Percentiles rank a stretch among this genome's conserved stretches.
Conservation (phyloP, 1,140 invertebrate species). For the Macrobrachium rosenbergii region DNA sequence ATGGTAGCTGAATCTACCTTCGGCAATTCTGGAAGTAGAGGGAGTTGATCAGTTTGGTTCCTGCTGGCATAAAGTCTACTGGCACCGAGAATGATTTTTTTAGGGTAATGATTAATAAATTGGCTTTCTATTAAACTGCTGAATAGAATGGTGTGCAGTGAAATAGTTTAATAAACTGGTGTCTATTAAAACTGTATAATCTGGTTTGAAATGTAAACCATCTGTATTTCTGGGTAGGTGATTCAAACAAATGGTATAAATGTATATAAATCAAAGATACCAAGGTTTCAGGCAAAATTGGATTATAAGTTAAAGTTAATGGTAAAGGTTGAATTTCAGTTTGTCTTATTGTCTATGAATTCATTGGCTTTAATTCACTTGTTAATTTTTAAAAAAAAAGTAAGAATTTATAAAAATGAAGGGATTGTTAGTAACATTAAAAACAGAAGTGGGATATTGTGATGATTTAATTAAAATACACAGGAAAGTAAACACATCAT, state of each 20-base stretch:
- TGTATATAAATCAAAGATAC: too few relatives aligned
- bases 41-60: not conserved
- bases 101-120: not conserved
- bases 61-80: not conserved
- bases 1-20: slow-evolving; percentile 62
- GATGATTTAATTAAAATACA: too few relatives aligned
- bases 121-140: not conserved
- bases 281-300: too few relatives aligned
- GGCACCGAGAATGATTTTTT: not conserved
- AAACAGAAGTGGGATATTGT: too few relatives aligned
- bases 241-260: too few relatives aligned
- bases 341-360: too few relatives aligned
- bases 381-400: not conserved
- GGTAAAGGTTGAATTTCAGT: too few relatives aligned
- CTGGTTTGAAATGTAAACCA: too few relatives aligned
- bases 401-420: not conserved
- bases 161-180: too few relatives aligned
- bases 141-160: not conserved
- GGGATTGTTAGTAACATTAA: not conserved
- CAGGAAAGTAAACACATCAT: not conserved
- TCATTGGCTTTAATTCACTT: not conserved
- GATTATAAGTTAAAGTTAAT: too few relatives aligned
- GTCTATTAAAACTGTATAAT: too few relatives aligned
- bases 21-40: slow-evolving; percentile 57
- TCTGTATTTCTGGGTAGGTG: too few relatives aligned